These are phyloP conservation scores for Lepidurus apus DNA, from an alignment of 1,140 invertebrate genomes.

Conservation along the genomic window DNA sequence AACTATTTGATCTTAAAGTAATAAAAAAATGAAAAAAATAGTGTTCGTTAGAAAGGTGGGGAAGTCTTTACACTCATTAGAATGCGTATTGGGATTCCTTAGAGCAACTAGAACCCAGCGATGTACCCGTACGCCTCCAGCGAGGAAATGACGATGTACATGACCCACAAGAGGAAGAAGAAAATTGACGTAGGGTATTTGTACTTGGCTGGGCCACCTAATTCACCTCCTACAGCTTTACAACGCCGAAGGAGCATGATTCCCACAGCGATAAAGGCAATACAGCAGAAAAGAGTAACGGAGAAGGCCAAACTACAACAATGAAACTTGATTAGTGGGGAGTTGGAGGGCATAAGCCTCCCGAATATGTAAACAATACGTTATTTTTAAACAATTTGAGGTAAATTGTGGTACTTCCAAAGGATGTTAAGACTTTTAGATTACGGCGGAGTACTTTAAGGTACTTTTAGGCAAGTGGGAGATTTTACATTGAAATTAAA, in stretches of 20 bases:
- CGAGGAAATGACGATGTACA: slow-evolving; percentile 56
- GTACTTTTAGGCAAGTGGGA: not conserved
- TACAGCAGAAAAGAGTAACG: slow-evolving; percentile 43
- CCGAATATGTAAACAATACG: not conserved
- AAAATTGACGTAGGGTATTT: slow-evolving; percentile 50
- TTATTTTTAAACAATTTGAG: not conserved
- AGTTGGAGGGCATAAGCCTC: not conserved
- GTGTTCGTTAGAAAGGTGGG: not conserved
- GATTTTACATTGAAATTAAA: not conserved
- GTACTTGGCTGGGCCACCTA: slow-evolving; percentile 52
- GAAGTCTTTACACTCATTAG: not conserved
- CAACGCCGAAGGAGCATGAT: slow-evolving; percentile 52
- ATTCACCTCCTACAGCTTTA: slow-evolving; percentile 51
- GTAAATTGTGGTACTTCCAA: not conserved
- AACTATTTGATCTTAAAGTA: not conserved
- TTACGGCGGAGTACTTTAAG: not conserved
- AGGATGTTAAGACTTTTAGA: not conserved
- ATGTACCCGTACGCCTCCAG: slow-evolving; percentile 54
- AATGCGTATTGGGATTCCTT: not conserved
- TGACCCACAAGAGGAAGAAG: slow-evolving; percentile 54
- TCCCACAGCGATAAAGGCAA: slow-evolving; percentile 41
- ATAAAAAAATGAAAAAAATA: not conserved
- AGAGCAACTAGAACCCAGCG: slow-evolving; percentile 48
- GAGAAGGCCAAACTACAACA: slow-evolving; percentile 42
- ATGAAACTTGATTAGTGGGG: not conserved